phyloP scores from a whole-genome alignment of 2,888 invertebrate species.

The Eupithecia tripunctaria region DNA sequence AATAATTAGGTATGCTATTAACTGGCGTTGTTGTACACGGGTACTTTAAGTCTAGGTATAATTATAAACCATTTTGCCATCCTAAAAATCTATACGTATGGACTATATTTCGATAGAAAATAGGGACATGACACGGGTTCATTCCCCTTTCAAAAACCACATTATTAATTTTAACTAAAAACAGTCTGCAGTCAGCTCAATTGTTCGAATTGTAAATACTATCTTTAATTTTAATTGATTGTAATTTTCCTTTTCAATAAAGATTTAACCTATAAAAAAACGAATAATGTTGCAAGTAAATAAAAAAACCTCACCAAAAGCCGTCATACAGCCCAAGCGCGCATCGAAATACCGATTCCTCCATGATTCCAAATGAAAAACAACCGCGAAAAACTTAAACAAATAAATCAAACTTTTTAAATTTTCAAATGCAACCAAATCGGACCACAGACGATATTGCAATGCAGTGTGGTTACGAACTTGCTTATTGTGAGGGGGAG shows the following conservation, averaged over 20 bases:
- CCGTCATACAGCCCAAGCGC: slow-evolving; percentile 54
- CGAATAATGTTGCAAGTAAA: not conserved
- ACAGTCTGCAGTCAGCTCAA: no score
- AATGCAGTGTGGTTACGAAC: slow-evolving; percentile 54
- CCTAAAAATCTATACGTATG: not conserved
- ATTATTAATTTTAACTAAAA: not conserved
- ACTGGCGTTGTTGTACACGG: not conserved
- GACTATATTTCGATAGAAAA: not conserved
- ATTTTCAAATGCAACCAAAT: slow-evolving; percentile 55
- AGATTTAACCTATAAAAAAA: no score
- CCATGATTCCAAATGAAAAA: slow-evolving; percentile 36
- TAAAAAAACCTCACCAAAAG: slow-evolving; percentile 68
- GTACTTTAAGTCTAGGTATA: not conserved
- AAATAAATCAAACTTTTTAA: slow-evolving; percentile 7
- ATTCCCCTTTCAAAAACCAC: not conserved
- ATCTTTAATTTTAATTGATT: no score
- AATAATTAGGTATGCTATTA: not conserved
- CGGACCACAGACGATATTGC: slow-evolving; percentile 61
- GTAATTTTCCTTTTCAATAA: no score
- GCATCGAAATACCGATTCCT: slow-evolving; percentile 55
- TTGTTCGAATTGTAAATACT: no score
- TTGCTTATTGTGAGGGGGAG: slow-evolving; percentile 55
- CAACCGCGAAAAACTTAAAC: not conserved
- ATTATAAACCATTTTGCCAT: not conserved
- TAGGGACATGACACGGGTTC: not conserved